Evolutionary conservation across 30 jellyfish, hydroid and myxozoan genomes (phyloP).

Genomic region (Aurelia sp.): DNA sequence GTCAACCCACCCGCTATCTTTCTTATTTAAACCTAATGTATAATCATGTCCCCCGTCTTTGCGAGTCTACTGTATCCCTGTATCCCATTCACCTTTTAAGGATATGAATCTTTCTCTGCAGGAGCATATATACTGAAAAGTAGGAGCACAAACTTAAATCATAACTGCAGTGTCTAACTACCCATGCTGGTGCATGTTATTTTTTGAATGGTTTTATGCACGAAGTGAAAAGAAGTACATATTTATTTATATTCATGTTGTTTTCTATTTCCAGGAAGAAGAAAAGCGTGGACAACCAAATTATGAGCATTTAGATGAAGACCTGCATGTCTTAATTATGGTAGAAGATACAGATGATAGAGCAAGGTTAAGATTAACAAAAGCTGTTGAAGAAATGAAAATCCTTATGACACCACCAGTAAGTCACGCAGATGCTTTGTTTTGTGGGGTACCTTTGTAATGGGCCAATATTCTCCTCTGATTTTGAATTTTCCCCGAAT

Average conservation of each 20-base stretch:
- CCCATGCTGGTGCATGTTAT: no score
- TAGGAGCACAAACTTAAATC: no score
- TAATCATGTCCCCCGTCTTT: no score
- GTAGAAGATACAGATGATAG: constrained; percentile 99
- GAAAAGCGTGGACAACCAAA: constrained; percentile 99
- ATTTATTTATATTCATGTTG: not conserved
- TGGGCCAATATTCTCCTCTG: not conserved
- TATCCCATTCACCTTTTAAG: no score
- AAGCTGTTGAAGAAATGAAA: constrained; percentile 97
- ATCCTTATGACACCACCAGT: constrained; percentile 97
- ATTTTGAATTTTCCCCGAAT: not conserved
- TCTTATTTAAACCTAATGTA: no score
- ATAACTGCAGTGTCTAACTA: no score
- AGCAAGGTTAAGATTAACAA: constrained; percentile 87
- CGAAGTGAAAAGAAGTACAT: no score
- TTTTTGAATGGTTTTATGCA: no score
- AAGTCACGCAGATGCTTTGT: constrained; percentile 38
- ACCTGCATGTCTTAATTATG: constrained; percentile 92
- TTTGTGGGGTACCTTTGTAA: not conserved
- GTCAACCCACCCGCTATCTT: no score
- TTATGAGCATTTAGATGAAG: constrained; percentile 98
- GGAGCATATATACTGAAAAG: no score
- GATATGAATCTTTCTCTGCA: no score
- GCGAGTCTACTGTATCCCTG: no score
- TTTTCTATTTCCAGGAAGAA: constrained; percentile 75